phyloP scores from a whole-genome alignment of 2,888 invertebrate species.

The Ichneumon xanthorius region DNA sequence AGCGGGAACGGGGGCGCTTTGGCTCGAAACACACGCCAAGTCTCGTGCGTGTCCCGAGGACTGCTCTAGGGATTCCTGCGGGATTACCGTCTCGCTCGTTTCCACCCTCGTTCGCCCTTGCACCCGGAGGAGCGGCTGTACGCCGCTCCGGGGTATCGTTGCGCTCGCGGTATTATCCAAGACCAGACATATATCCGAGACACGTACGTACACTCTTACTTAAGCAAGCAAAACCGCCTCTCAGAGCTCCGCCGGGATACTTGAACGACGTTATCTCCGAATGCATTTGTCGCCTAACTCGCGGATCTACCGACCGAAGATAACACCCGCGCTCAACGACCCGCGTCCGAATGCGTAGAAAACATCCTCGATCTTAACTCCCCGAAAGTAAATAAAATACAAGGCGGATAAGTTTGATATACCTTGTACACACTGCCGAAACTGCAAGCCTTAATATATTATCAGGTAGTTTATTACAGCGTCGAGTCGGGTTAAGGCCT shows the following conservation, averaged over 20 bases:
- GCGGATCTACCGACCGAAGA: constrained; percentile 29
- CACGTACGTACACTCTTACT: constrained; percentile 60
- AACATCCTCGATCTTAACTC: background rate
- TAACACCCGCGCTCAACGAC: background rate
- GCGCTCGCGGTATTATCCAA: constrained; percentile 18
- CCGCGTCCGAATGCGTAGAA: background rate
- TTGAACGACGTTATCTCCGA: constrained; percentile 56
- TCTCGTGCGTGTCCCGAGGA: constrained; percentile 73
- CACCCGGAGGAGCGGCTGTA: constrained; percentile 42
- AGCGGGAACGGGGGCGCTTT: constrained; percentile 24
- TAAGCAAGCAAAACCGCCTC: constrained; percentile 56
- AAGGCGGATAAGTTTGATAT: constrained; percentile 27
- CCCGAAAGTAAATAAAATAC: constrained; percentile 3
- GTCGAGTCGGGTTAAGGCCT: constrained; percentile 43
- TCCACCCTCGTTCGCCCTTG: constrained; percentile 65
- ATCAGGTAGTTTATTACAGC: constrained; percentile 61
- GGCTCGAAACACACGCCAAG: constrained; percentile 47
- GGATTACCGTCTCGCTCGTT: constrained; percentile 74
- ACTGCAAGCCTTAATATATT: constrained; percentile 58
- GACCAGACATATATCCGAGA: constrained; percentile 51
- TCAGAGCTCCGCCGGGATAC: constrained; percentile 35
- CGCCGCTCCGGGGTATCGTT: constrained; percentile 53
- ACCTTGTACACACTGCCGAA: constrained; percentile 5
- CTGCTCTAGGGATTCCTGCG: constrained; percentile 72
- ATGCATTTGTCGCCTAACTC: constrained; percentile 47